Evolutionary conservation across 2,888 invertebrate species (phyloP).

Genomic region (Tetragonula carbonaria): DNA sequence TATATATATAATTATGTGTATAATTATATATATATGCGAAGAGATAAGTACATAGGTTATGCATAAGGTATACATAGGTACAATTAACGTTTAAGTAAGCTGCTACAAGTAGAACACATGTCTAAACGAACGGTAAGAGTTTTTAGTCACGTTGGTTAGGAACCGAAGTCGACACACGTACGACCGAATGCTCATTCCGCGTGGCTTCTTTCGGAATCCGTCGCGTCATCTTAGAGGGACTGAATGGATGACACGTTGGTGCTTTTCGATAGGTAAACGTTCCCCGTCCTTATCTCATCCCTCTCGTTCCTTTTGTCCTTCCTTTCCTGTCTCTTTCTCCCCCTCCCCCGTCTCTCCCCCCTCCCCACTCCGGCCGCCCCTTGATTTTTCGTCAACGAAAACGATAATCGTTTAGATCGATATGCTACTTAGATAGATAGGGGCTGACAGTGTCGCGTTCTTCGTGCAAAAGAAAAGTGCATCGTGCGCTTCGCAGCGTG

Average conservation of each 20-base stretch:
- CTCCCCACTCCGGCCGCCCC: constrained; percentile 21
- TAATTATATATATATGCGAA: constrained; percentile 38
- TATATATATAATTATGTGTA: constrained; percentile 58
- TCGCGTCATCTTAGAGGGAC: constrained; percentile 41
- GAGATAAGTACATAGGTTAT: constrained; percentile 53
- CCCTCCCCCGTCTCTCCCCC: too few species aligned
- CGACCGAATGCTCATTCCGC: constrained; percentile 38
- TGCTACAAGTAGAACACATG: constrained; percentile 49
- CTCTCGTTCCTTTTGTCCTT: constrained; percentile 39
- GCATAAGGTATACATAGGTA: constrained; percentile 63
- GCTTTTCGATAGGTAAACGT: constrained; percentile 64
- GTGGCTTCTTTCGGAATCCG: constrained; percentile 40
- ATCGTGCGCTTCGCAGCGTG: background rate
- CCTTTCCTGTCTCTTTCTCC: constrained; percentile 20
- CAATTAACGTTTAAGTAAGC: constrained; percentile 57
- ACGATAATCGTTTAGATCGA: constrained; percentile 53
- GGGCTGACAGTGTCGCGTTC: constrained; percentile 43
- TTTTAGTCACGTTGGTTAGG: constrained; percentile 54
- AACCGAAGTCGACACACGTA: constrained; percentile 8
- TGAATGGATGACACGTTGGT: constrained; percentile 54
- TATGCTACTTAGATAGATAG: constrained; percentile 53
- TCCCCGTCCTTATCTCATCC: constrained; percentile 34
- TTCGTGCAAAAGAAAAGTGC: background rate
- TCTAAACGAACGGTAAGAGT: constrained; percentile 20
- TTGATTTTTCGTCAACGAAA: constrained; percentile 22